These are phyloP conservation scores for Myodes glareolus DNA, from an alignment of 2,113 vertebrate species.

Conservation along the genomic window DNA sequence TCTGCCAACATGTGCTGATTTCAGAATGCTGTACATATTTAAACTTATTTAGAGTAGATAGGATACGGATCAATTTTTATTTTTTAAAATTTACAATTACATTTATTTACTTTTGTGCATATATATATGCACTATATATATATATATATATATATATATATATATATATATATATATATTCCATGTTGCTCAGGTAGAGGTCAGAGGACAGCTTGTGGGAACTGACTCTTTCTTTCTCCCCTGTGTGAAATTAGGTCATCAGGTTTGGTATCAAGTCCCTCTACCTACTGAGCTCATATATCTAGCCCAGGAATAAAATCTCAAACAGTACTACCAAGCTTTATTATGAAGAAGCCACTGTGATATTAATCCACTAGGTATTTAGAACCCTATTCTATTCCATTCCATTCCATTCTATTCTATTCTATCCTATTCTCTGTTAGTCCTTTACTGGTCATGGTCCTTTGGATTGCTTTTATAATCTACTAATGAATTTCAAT, in stretches of 20 bases:
- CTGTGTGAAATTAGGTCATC: neutral
- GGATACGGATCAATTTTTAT: neutral
- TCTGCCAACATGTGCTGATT: neutral
- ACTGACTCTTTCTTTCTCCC: neutral
- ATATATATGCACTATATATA: neutral
- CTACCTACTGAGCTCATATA: neutral
- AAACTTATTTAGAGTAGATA: neutral
- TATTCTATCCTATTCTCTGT: neutral
- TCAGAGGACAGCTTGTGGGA: neutral
- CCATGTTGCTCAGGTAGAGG: neutral
- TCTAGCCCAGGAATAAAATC: neutral
- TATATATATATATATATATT: neutral
- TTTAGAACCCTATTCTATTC: neutral
- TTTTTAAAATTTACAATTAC: too few relatives aligned
- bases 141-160: neutral
- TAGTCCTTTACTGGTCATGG: neutral
- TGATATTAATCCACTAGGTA: neutral
- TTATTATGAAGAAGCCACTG: slow-evolving; percentile 33
- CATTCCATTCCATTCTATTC: neutral
- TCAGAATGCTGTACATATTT: neutral
- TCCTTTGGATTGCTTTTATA: slow-evolving; percentile 2
- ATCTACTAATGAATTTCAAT: neutral
- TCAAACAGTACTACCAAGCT: neutral
- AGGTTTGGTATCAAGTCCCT: neutral
- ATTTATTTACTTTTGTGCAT: neutral